A percentile compares a stretch with the other conserved stretches of the same genome.
These are phyloP conservation scores for Pithys albifrons DNA, from an alignment of 2,113 vertebrate species.

Conservation along the genomic window DNA sequence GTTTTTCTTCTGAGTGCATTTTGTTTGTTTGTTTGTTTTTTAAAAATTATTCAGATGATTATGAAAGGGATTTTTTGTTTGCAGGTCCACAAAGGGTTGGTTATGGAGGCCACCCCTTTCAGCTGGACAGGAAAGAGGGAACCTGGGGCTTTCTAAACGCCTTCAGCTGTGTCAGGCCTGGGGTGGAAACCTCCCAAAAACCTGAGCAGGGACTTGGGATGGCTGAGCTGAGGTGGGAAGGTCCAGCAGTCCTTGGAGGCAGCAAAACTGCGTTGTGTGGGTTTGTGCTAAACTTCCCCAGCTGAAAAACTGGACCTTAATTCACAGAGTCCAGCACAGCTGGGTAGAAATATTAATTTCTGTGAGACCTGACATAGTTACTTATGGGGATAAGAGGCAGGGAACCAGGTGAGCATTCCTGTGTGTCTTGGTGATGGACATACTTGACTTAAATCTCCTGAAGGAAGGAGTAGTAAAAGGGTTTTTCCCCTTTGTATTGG, in stretches of 20 bases:
- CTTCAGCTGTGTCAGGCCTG: constrained; percentile 2
- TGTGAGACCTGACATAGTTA: not conserved
- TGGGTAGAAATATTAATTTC: not conserved
- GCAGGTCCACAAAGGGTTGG: constrained; percentile 27
- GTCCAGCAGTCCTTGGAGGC: not conserved
- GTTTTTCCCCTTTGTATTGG: accelerated
- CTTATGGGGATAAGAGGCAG: not conserved
- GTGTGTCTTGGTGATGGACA: not conserved
- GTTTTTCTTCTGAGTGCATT: no score
- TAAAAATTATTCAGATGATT: not conserved
- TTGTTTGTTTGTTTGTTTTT: not conserved
- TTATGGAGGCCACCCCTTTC: constrained; percentile 41
- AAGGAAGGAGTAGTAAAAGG: not conserved
- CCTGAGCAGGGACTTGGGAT: not conserved
- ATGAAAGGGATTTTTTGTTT: constrained; percentile 62
- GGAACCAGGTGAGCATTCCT: not conserved
- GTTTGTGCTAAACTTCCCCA: not conserved
- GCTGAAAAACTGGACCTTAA: not conserved
- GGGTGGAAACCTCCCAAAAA: constrained; percentile 24
- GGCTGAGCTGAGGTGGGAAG: not conserved
- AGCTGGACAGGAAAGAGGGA: constrained; percentile 50
- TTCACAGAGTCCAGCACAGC: not conserved
- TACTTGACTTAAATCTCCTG: not conserved
- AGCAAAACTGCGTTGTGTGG: not conserved
- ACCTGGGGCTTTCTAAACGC: constrained; percentile 32